phyloP scores from a whole-genome alignment of 2,797 vertebrate genomes.

The Bucorvus abyssinicus region DNA sequence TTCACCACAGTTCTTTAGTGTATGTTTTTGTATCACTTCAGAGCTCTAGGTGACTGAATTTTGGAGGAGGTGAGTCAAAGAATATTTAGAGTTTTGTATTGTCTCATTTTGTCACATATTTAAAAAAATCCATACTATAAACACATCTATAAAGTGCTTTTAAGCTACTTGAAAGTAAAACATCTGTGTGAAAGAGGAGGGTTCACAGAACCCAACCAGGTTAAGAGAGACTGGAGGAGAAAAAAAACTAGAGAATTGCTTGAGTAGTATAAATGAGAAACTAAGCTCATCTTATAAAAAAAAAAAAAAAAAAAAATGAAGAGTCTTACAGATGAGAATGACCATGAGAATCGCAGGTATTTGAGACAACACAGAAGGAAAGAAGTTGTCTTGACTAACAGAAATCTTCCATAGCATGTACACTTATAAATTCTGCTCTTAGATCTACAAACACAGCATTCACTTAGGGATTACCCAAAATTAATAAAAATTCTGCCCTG shows the following conservation, averaged over 20 bases:
- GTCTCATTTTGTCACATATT: not conserved
- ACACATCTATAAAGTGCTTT: not conserved
- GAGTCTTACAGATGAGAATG: not conserved
- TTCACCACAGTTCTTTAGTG: not conserved
- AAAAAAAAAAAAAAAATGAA: not conserved
- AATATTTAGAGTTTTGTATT: not conserved
- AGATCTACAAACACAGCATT: not conserved
- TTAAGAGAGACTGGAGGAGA: not conserved
- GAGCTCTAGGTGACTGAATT: not conserved
- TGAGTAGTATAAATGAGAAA: not conserved
- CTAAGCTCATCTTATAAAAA: not conserved
- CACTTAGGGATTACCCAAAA: not conserved
- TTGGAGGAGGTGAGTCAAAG: not conserved
- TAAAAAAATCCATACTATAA: not conserved
- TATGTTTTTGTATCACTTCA: not conserved
- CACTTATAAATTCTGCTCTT: not conserved
- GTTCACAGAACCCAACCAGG: not conserved
- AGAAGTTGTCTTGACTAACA: not conserved
- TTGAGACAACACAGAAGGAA: not conserved
- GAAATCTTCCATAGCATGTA: not conserved
- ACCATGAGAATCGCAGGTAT: not conserved
- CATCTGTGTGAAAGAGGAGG: not conserved
- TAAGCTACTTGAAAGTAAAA: not conserved
- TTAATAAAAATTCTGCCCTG: not conserved
- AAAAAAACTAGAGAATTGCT: not conserved